Evolutionary conservation across 2,888 invertebrate genomes (phyloP), one percentile per base, ranked within the genome.

Genomic region (Aspidapion aeneum): DNA sequence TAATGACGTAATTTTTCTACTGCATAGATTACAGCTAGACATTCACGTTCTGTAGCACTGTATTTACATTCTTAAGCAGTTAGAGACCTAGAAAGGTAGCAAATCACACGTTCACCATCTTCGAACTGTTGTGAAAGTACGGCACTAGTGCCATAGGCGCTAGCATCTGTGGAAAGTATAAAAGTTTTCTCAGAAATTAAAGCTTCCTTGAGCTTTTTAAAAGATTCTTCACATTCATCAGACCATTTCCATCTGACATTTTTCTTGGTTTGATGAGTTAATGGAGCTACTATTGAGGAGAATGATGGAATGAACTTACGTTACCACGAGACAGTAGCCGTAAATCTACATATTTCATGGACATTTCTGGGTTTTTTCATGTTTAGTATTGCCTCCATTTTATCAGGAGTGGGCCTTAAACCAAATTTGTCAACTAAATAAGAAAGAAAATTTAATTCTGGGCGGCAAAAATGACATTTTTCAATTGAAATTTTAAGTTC

Each of bases 1-100:
- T 70, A 69, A 12, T 49, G 61, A 1, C 68, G 50, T 9, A 67
- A 58, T 20, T 65, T 67, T 58, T 69, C 63, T 12, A 69, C 55
- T 2, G 61, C 65, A 55, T 57, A 67, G 5, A 68, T 18, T 1
- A 69, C 68, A 1, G 65, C 68, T n/a, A 69, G 35, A 22, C 65
- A 66, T 52, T 69, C 67, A 9, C 22, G 20, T 51, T 70, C 64
- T 1, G 67, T 70, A 9, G 61, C 58, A 5, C 62, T 59, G 55
- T 63, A 70, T n/a, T 70, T 70, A 7, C 63, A 18, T 52, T 68
- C 69, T 18, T 50, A 22, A 2, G 19, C 9, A 18, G 55, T 60
- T 9, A 63, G 22, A 3, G 67, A 60, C 22, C 63, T 22, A 22
- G 60, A 62, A n/a, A 58, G 20, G 48, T 63, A 65, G 18, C 61